Evolutionary conservation across 2,113 vertebrate species (phyloP).

Genomic region (Pitta sordida): DNA sequence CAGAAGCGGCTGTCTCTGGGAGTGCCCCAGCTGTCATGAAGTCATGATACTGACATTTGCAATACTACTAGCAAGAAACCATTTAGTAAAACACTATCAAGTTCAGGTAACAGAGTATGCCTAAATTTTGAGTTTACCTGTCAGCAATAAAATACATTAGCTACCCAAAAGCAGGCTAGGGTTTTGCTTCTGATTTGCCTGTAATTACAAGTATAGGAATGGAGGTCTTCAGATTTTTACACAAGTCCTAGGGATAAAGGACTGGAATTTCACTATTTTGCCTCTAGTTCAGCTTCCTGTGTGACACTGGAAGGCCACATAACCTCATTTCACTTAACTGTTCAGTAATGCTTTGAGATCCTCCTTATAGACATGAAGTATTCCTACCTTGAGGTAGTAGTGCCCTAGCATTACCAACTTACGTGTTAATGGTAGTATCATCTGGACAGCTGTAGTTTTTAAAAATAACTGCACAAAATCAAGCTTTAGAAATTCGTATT

Average conservation of each 20-base stretch:
- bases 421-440: neutral
- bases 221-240: neutral
- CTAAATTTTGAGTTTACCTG: neutral
- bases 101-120: neutral
- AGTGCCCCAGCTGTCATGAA: neutral
- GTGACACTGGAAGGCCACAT: neutral
- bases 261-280: neutral
- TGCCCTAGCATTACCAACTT: neutral
- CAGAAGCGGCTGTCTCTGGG: neutral
- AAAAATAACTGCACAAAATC: neutral
- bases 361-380: neutral
- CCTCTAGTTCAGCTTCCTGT: neutral
- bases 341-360: neutral
- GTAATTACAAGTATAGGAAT: neutral
- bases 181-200: neutral
- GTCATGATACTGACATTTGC: neutral
- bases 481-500: neutral
- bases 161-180: neutral
- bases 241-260: neutral
- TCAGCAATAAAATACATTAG: neutral
- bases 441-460: neutral
- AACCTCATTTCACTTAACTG: neutral
- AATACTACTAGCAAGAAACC: neutral
- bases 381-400: neutral
- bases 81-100: neutral